A percentile compares a stretch with the other conserved stretches of the same genome.
Conservation (phyloP, 2,888 invertebrate genomes). For the Marasmarcha lunaedactyla region DNA sequence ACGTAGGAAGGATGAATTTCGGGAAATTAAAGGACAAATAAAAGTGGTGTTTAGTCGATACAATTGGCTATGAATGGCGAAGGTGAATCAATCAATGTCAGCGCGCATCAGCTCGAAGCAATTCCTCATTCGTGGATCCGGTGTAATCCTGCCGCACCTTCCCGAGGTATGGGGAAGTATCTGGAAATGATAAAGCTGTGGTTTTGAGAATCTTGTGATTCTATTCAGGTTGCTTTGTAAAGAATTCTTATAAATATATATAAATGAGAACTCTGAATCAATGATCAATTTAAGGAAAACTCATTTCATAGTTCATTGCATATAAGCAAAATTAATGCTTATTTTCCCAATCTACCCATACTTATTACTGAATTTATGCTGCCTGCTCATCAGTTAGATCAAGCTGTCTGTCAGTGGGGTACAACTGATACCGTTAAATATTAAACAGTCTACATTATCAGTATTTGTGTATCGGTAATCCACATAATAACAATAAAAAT, state of each 20-base stretch:
- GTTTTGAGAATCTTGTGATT: not conserved
- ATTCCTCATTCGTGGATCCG: not conserved
- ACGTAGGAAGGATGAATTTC: not conserved
- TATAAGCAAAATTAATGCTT: too few species aligned
- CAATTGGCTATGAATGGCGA: conserved; percentile 1
- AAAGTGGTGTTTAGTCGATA: not conserved
- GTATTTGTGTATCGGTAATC: too few species aligned
- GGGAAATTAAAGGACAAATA: not conserved
- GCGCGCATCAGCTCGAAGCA: conserved; percentile 19
- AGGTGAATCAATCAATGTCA: conserved; percentile 47
- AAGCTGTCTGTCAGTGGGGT: too few species aligned
- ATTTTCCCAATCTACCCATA: too few species aligned
- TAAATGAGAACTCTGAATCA: not conserved
- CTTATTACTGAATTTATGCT: too few species aligned
- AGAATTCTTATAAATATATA: not conserved
- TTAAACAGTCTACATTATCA: too few species aligned
- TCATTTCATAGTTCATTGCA: too few species aligned
- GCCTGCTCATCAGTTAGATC: too few species aligned
- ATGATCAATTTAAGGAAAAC: too few species aligned
- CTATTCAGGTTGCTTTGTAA: too few species aligned
- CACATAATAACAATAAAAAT: too few species aligned
- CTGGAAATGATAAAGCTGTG: not conserved
- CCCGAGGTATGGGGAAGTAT: not conserved
- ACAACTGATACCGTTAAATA: too few species aligned
- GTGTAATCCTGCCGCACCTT: not conserved